Base-by-base conservation (phyloP, 2,113 vertebrate species). In the Plecturocebus donacophilus region DNA sequence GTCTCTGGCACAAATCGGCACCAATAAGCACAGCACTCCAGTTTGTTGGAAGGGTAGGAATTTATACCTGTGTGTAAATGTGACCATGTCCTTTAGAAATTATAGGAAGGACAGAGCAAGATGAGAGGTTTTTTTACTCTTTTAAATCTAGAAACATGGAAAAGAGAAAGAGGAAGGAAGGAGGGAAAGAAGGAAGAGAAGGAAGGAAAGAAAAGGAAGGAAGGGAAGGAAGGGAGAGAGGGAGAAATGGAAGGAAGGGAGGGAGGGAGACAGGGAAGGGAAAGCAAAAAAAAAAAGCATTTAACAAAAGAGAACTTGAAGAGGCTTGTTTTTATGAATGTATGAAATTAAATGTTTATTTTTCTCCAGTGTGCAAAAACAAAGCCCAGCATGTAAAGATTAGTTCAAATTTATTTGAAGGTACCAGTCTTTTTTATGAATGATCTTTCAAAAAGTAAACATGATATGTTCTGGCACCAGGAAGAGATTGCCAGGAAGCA, bases 401-500 rank as follows among this genome's bases (percentile, higher is more conserved):
- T 96, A 94, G n/a, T 23, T 98, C 49, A 85, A 83, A n/a, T 13
- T 81, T 73, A 47, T 73, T 68, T 54, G 85, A 98, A 94, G 45
- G 30, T 38, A 76, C 8, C 2, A 3, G 79, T 97, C 54, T 61
- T 16, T 16, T 91, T 97, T 93, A 66, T 94, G 92, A 96, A 96
- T 80, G 66, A 64, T 96, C 35, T 92, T 97, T 97, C 96, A 97
- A 97, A 97, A 64, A 81, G 89, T 97, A 98, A 96, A 84, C 66
- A 80, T 85, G 90, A 95, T 95, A 42, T 90, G 77, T 80, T 83
- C 94, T 98, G 94, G 97, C 92, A 97, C 17, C 84, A 84, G 80
- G 90, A 98, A 98, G 97, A 85, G 40, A 45, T 38, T 98, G 42
- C 93, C 96, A 98, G 97, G 95, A 98, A 97, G 71, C 7, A 0